Evolutionary conservation across 2,113 vertebrate species (phyloP), one percentile per base, ranked within the genome.

Genomic region (Rhadina sibilatrix): DNA sequence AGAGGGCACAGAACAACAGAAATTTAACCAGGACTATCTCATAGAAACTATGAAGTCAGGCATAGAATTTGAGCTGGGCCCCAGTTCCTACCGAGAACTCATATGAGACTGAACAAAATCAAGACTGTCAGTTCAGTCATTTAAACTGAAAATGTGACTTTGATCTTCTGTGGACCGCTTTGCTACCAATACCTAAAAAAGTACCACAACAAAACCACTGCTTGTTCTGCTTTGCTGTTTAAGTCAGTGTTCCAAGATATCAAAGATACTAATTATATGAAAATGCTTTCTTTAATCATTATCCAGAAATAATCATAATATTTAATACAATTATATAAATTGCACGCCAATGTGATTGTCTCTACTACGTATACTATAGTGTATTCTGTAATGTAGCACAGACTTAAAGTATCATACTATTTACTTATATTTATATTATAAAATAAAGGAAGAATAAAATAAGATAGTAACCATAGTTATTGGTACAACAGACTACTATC

Each of bases 21-120:
- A 88, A 87, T 85, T 78, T 86, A 86, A 61, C 25, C 54, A 7
- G 5, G 19, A 8, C 16, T 74, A 33, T 38, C 66, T 83, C n/a
- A 69, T 2, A 83, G 47, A 86, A 80, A 11, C 15, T 28, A 4
- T 24, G 35, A 28, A 70, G 27, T 53, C 46, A 54, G 61, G 4
- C 40, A 10, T 0, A 72, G 31, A 88, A 72, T 65, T 35, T 90
- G 17, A 5, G 2, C 28, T 1, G 1, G 22, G 5, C 6, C 14
- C 15, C 7, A 64, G 0, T 42, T 76, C 14, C 40, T 72, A 38
- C 0, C 0, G 8, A 64, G 61, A 10, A 72, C 4, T 31, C 1
- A 0, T 52, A 83, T 0, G 0, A 83, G 35, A 14, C 35, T 89
- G 44, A 91, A 52, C 0, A 4, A 82, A 94, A 82, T 53, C 35